phyloP scores from a whole-genome alignment of 2,113 vertebrate species.

The Corvus cornix region DNA sequence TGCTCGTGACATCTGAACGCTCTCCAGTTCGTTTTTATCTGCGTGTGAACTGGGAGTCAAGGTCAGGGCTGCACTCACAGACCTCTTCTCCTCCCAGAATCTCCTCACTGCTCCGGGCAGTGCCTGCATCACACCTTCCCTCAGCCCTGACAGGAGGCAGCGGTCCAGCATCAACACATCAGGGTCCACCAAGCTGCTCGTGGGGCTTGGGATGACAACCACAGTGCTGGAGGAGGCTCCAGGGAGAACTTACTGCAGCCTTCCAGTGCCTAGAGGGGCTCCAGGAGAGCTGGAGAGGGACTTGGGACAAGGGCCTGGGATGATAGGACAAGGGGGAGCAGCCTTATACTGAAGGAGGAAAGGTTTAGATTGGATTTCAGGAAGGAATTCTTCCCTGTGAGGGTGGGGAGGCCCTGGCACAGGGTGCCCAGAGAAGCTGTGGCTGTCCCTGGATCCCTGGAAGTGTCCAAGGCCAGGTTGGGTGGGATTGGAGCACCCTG shows the following conservation, averaged over 20 bases:
- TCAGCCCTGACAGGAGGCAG: neutral
- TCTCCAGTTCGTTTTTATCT: neutral
- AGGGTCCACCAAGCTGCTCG: neutral
- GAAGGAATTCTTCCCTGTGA: neutral
- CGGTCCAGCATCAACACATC: neutral
- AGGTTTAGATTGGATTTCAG: neutral
- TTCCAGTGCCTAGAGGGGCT: neutral
- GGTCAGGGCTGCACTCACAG: neutral
- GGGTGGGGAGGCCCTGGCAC: neutral
- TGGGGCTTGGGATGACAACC: accelerated
- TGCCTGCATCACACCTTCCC: neutral
- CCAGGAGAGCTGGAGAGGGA: neutral
- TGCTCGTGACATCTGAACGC: neutral
- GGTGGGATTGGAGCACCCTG: accelerated
- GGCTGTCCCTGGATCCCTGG: neutral
- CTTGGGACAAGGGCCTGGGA: accelerated
- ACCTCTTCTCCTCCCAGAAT: neutral
- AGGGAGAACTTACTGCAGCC: neutral
- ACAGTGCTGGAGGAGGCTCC: neutral
- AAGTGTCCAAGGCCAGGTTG: neutral
- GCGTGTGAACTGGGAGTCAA: neutral
- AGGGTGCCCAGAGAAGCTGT: neutral
- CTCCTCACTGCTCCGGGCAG: neutral
- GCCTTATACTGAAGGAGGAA: neutral
- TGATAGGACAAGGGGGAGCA: too few species aligned